A percentile compares a stretch with the other conserved stretches of the same genome.
phyloP scores from a whole-genome alignment of 1,140 invertebrate genomes.

The Scylla paramamosain region DNA sequence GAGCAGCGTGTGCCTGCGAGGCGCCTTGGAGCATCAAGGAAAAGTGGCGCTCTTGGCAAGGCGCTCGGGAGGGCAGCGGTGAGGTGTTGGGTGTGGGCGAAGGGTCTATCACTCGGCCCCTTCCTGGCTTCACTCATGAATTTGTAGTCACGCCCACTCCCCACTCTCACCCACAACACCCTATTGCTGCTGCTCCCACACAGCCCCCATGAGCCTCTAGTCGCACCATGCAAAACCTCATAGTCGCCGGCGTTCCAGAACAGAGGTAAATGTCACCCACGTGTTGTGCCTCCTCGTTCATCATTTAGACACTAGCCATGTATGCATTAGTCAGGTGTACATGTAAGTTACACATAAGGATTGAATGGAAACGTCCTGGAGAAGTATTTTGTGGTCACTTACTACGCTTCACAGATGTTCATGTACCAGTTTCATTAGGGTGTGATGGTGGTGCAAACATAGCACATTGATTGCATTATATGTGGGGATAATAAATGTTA shows the following conservation, averaged over 20 bases:
- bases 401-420: no score
- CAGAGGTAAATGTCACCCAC: conserved; percentile 42
- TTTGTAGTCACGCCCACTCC: neutral
- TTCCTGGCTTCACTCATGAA: neutral
- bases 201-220: conserved; percentile 38
- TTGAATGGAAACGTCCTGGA: no score
- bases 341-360: no score
- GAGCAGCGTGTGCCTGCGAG: neutral
- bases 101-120: neutral
- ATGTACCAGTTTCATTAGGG: no score
- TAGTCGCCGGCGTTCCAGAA: conserved; percentile 57
- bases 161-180: neutral
- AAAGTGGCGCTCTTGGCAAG: neutral
- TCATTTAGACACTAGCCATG: no score
- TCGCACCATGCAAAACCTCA: conserved; percentile 57
- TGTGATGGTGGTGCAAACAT: no score
- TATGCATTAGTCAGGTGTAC: no score
- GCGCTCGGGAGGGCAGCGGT: neutral
- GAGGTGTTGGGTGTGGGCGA: conserved; percentile 16
- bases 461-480: no score
- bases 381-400: no score
- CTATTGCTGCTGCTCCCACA: neutral
- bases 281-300: neutral
- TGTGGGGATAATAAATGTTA: no score
- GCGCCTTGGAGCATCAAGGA: neutral